These are phyloP conservation scores for Rhea pennata DNA, from an alignment of 2,113 vertebrate species.

Conservation along the genomic window DNA sequence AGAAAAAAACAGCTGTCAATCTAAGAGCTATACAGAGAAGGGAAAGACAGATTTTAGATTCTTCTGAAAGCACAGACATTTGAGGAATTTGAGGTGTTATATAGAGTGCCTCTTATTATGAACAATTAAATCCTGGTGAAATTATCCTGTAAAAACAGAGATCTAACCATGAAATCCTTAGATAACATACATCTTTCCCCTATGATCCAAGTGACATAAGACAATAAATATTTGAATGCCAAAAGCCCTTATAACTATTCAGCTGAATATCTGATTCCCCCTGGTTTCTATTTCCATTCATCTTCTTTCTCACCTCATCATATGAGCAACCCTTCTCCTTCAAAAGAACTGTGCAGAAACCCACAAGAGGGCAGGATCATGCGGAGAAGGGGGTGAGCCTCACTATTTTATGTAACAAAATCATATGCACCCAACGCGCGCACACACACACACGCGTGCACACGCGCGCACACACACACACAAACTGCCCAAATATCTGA, in stretches of 20 bases:
- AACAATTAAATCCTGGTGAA: neutral
- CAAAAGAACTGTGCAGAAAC: slow-evolving; percentile 56
- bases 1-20: slow-evolving; percentile 1
- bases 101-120: neutral
- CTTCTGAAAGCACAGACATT: neutral
- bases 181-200: neutral
- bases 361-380: slow-evolving; percentile 64
- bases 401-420: slow-evolving; percentile 59
- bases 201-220: neutral
- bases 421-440: slow-evolving; percentile 61
- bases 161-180: neutral
- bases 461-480: slow-evolving; percentile 5
- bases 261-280: slow-evolving; percentile 43
- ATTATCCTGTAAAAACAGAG: neutral
- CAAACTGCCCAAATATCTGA: slow-evolving; percentile 65
- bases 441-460: neutral
- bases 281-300: slow-evolving; percentile 62
- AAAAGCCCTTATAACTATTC: slow-evolving; percentile 34
- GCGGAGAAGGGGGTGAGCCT: slow-evolving; percentile 59
- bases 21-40: neutral
- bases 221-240: neutral
- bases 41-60: neutral
- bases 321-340: slow-evolving; percentile 61
- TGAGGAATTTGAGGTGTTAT: neutral
- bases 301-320: slow-evolving; percentile 64